These are phyloP conservation scores for Rachycentron canadum DNA, from an alignment of 2,797 vertebrate species.

Conservation along the genomic window DNA sequence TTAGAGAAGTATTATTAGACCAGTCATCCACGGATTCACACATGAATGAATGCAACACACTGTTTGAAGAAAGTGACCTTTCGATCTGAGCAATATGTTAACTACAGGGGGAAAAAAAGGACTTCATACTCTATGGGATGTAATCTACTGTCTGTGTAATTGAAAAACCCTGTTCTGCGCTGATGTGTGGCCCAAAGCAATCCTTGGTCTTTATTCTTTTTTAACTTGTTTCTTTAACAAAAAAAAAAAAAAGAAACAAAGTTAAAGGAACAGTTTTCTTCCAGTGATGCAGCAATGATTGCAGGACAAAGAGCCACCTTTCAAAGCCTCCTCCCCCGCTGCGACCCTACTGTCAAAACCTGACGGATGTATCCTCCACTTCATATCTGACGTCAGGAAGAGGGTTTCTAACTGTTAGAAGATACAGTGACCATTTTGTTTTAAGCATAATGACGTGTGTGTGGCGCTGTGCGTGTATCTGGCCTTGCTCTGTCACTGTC, in stretches of 20 bases:
- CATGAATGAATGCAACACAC: neutral
- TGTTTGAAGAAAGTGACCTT: neutral
- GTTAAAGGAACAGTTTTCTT: neutral
- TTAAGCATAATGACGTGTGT: neutral
- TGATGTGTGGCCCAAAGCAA: neutral
- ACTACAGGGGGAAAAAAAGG: neutral
- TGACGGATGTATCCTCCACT: neutral
- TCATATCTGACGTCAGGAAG: neutral
- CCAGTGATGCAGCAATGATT: neutral
- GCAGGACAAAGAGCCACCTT: neutral
- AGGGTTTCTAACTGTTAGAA: neutral
- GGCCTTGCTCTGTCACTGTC: neutral
- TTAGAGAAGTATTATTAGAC: neutral
- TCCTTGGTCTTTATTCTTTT: neutral
- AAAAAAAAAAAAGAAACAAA: neutral
- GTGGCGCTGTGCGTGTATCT: conserved; percentile 9
- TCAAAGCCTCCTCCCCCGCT: neutral
- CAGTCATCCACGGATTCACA: neutral
- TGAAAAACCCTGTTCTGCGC: neutral
- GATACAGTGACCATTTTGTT: neutral
- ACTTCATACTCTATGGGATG: neutral
- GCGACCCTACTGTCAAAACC: neutral
- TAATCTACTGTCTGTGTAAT: neutral
- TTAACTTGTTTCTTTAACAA: neutral
- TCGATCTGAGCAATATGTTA: neutral